Conservation (phyloP, 2,888 invertebrate species). For the Rhyacophila evoluta region DNA sequence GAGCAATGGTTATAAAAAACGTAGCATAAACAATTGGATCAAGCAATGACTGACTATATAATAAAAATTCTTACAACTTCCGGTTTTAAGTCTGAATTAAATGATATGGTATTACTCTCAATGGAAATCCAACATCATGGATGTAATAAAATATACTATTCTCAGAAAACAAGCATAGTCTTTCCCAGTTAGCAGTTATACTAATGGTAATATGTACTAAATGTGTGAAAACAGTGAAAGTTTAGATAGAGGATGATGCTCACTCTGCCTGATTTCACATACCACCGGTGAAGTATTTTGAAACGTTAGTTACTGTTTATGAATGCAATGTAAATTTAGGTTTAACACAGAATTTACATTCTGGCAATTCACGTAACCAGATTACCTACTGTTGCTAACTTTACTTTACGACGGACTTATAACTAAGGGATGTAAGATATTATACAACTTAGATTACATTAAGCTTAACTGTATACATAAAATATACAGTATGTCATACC, state of each 20-base stretch:
- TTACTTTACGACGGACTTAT: background rate
- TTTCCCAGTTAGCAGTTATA: too few relatives aligned
- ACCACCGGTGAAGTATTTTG: background rate
- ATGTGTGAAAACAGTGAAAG: background rate
- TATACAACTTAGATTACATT: background rate
- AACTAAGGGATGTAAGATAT: background rate
- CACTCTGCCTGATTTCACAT: background rate
- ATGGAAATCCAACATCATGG: too few relatives aligned
- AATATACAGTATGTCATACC: too few relatives aligned
- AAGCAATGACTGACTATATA: too few relatives aligned
- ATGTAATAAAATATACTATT: too few relatives aligned
- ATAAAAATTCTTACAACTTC: too few relatives aligned
- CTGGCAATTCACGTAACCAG: background rate
- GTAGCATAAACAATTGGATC: too few relatives aligned
- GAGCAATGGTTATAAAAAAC: too few relatives aligned
- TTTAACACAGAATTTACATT: background rate
- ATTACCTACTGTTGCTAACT: background rate
- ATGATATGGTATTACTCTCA: too few relatives aligned
- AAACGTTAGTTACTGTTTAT: background rate
- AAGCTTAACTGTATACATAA: background rate
- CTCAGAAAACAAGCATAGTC: too few relatives aligned
- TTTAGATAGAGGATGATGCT: background rate
- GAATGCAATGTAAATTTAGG: conserved; percentile 6
- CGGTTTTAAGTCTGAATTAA: too few relatives aligned
- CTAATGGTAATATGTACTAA: too few relatives aligned